These are phyloP conservation scores for Busseola fusca DNA, from an alignment of 2,888 invertebrate genomes.

Conservation along the genomic window DNA sequence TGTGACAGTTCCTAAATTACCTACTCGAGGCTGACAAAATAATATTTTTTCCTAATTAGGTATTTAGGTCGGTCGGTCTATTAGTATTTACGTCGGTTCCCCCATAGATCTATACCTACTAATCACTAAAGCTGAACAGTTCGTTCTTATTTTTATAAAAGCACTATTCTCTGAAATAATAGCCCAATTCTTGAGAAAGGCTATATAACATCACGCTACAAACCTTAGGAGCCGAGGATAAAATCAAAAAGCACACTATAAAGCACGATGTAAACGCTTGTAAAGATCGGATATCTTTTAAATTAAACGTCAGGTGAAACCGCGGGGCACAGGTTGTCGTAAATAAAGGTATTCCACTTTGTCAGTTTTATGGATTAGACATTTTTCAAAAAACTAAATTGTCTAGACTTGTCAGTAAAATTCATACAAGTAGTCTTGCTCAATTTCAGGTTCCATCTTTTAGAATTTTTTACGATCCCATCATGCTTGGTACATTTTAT, in stretches of 20 bases:
- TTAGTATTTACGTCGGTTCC: too few species aligned
- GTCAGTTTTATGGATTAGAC: conserved; percentile 13
- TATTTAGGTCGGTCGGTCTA: too few species aligned
- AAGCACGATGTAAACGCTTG: too few species aligned
- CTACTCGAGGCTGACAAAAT: too few species aligned
- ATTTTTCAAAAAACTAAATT: conserved; percentile 5
- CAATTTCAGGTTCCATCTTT: conserved; percentile 13
- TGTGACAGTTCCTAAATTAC: too few species aligned
- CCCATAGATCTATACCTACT: not conserved
- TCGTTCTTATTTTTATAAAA: not conserved
- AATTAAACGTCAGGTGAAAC: not conserved
- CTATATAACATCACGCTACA: not conserved
- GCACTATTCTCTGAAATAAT: too few species aligned
- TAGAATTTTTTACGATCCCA: conserved; percentile 21
- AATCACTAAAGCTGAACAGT: not conserved
- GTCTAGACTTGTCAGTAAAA: conserved; percentile 23
- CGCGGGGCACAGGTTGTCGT: not conserved
- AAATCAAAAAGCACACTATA: not conserved
- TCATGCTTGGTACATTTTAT: conserved; percentile 31
- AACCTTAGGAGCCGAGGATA: not conserved
- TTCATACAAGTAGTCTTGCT: conserved; percentile 5
- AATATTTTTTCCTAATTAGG: too few species aligned
- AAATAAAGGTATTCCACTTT: not conserved
- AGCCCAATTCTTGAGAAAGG: not conserved
- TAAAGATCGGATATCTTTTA: not conserved